phyloP scores from a whole-genome alignment of 2,797 vertebrate genomes.

The Myotis pilosus region DNA sequence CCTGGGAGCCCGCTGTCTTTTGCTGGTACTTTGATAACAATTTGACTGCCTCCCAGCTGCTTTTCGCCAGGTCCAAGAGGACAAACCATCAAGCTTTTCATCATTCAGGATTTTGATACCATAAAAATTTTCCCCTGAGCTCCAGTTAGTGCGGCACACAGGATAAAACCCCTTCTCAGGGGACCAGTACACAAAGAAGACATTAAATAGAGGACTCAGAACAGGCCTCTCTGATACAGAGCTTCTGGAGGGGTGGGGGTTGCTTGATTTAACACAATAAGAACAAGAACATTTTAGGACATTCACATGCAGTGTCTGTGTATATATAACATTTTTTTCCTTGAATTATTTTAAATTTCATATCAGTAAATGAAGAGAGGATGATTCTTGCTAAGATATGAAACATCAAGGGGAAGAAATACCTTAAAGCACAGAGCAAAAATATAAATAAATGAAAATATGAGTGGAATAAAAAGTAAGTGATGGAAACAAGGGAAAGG shows the following conservation, averaged over 20 bases:
- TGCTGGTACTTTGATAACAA: not conserved
- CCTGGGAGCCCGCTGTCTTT: not conserved
- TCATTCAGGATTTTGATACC: not conserved
- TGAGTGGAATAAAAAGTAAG: not conserved
- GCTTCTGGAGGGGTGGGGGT: not conserved
- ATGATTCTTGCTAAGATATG: not conserved
- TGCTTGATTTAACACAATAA: not conserved
- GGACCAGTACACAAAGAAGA: not conserved
- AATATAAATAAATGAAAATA: not conserved
- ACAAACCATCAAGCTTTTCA: not conserved
- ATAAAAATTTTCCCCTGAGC: not conserved
- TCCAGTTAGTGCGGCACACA: not conserved
- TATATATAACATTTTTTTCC: not conserved
- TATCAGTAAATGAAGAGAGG: not conserved
- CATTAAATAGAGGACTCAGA: not conserved
- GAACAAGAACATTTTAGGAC: not conserved
- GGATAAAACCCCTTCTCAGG: not conserved
- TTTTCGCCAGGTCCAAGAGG: not conserved
- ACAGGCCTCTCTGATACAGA: not conserved
- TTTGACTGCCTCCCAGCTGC: not conserved
- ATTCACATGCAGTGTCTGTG: not conserved
- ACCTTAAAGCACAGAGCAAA: not conserved
- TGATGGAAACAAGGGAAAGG: not conserved
- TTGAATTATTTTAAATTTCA: not conserved
- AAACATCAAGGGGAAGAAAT: not conserved